These are phyloP conservation scores for Saturnia japonica DNA, from an alignment of 2,888 invertebrate species.

Conservation along the genomic window DNA sequence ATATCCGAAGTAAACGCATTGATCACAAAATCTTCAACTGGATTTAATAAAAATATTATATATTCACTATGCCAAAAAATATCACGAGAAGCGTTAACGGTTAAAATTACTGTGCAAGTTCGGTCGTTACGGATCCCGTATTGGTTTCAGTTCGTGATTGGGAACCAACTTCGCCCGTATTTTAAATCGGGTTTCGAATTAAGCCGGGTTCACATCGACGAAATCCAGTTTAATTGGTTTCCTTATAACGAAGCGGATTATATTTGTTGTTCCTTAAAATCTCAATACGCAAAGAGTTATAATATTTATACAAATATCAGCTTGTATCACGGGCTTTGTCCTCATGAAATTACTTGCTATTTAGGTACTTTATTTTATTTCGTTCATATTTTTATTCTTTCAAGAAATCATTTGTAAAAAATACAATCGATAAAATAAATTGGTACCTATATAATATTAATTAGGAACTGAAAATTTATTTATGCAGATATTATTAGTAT, in stretches of 20 bases:
- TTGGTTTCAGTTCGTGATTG: slow-evolving; percentile 40
- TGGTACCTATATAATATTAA: too few species aligned
- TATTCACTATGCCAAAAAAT: background rate
- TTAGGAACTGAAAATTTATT: too few species aligned
- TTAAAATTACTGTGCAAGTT: slow-evolving; percentile 38
- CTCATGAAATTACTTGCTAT: background rate
- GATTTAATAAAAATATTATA: background rate
- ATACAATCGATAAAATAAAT: too few species aligned
- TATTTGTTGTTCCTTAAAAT: background rate
- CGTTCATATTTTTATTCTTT: too few species aligned
- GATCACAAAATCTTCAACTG: background rate
- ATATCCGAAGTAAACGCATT: too few species aligned
- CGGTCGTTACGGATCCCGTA: slow-evolving; percentile 39
- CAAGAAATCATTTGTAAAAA: too few species aligned
- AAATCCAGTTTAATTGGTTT: slow-evolving; percentile 9
- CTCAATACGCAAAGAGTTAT: background rate
- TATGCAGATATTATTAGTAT: too few species aligned
- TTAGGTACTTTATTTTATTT: too few species aligned
- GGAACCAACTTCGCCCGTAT: slow-evolving; percentile 41
- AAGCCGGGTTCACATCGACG: slow-evolving; percentile 13
- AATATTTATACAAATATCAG: background rate
- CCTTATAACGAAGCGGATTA: background rate
- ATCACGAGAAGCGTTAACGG: background rate
- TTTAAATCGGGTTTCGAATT: slow-evolving; percentile 32
- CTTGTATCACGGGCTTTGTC: background rate